Evolutionary conservation across 1,140 invertebrate species (phyloP).

Genomic region (Papilio glaucus): DNA sequence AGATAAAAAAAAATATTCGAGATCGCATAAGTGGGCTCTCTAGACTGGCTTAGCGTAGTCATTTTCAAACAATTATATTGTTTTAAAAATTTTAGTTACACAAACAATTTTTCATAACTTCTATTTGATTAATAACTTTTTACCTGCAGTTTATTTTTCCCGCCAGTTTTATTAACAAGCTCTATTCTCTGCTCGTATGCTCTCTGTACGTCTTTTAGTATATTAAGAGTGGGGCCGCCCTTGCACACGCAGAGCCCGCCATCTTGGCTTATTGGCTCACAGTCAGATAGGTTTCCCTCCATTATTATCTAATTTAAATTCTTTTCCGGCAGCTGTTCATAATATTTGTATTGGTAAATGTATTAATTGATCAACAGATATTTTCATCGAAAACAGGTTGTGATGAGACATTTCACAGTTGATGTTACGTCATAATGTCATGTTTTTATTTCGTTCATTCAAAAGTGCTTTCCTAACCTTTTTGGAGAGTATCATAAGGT

Average conservation of each 20-base stretch:
- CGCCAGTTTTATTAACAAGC: conserved; percentile 42
- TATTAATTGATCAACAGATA: conserved; percentile 2
- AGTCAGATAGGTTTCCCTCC: conserved; percentile 50
- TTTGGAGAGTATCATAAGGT: not conserved
- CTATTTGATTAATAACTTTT: not conserved
- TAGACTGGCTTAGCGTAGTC: no score
- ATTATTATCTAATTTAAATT: conserved; percentile 40
- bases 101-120: not conserved
- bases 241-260: conserved; percentile 48
- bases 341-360: conserved; percentile 1
- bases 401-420: not conserved
- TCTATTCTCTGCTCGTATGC: conserved; percentile 60
- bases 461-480: not conserved
- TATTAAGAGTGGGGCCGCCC: conserved; percentile 49
- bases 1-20: no score
- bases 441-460: not conserved
- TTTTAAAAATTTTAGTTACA: no score
- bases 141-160: conserved; percentile 50
- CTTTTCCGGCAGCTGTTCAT: not conserved
- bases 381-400: conserved; percentile 7
- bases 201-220: conserved; percentile 59
- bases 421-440: conserved; percentile 5
- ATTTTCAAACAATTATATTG: no score
- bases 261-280: conserved; percentile 44
- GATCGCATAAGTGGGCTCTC: no score